Evolutionary conservation across 2,113 vertebrate species (phyloP).

Genomic region (Rhynchopsitta pachyrhyncha): DNA sequence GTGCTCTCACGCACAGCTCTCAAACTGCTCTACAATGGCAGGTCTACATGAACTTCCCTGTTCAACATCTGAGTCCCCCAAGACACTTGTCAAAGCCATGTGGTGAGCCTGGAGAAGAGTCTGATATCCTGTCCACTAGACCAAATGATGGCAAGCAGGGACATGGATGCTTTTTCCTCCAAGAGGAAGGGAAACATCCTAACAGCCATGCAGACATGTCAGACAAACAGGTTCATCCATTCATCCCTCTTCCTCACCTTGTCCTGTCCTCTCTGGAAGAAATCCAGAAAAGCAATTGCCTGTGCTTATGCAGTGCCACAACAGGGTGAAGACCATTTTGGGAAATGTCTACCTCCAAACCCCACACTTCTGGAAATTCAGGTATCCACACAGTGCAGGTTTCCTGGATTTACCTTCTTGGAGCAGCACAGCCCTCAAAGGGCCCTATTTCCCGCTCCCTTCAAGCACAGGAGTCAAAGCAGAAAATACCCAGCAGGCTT

Average conservation of each 20-base stretch:
- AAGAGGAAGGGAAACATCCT: not conserved
- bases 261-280: not conserved
- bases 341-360: not conserved
- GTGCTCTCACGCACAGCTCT: not conserved
- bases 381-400: rapidly evolving
- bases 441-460: not conserved
- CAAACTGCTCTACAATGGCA: not conserved
- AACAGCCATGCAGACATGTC: not conserved
- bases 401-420: not conserved
- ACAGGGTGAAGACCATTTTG: not conserved
- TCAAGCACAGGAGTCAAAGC: not conserved
- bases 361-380: not conserved
- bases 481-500: not conserved
- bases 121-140: not conserved
- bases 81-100: not conserved
- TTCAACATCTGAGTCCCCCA: not conserved
- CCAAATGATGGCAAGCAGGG: not conserved
- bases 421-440: not conserved
- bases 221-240: not conserved
- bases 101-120: not conserved
- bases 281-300: not conserved
- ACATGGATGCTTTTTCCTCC: not conserved
- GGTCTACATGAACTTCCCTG: not conserved
- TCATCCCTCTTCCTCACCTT: not conserved
- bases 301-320: not conserved